Evolutionary conservation across 2,888 invertebrate genomes (phyloP).

Genomic region (Caradrina clavipalpis): DNA sequence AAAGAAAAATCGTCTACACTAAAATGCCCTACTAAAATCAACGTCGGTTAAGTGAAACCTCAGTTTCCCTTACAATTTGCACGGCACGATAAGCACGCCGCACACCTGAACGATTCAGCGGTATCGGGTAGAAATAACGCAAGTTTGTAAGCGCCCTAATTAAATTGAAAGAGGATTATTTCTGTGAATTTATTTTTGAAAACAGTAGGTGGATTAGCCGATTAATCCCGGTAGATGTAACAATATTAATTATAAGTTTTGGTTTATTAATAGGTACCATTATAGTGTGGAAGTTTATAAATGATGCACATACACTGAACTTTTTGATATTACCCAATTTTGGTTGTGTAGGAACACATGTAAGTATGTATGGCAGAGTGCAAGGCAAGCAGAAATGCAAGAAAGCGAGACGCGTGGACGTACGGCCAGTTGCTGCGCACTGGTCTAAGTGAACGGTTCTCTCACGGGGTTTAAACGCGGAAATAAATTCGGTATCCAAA

Average conservation of each 20-base stretch:
- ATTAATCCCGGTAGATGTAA: constrained; percentile 2
- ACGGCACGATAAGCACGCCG: constrained; percentile 49
- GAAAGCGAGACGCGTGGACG: too few species aligned
- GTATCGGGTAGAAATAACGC: constrained; percentile 44
- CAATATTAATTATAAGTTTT: constrained; percentile 21
- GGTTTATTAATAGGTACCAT: neutral
- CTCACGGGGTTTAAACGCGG: too few species aligned
- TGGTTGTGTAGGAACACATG: too few species aligned
- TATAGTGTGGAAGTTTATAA: too few species aligned
- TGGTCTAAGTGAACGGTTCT: too few species aligned
- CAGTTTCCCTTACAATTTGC: constrained; percentile 59
- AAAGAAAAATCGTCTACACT: constrained; percentile 5
- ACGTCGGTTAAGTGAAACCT: constrained; percentile 35
- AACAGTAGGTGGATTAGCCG: constrained; percentile 3
- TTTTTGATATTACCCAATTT: too few species aligned
- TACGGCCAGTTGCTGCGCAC: too few species aligned
- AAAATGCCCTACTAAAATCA: constrained; percentile 29
- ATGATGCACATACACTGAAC: too few species aligned
- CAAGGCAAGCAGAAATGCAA: too few species aligned
- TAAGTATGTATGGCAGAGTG: too few species aligned
- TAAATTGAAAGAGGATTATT: constrained; percentile 42
- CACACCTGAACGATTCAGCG: constrained; percentile 46
- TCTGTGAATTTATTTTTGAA: constrained; percentile 22
- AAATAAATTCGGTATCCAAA: too few species aligned
- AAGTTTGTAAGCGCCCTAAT: constrained; percentile 38